These are phyloP conservation scores for Urocynchramus pylzowi DNA, from an alignment of 2,113 vertebrate genomes.

Conservation along the genomic window DNA sequence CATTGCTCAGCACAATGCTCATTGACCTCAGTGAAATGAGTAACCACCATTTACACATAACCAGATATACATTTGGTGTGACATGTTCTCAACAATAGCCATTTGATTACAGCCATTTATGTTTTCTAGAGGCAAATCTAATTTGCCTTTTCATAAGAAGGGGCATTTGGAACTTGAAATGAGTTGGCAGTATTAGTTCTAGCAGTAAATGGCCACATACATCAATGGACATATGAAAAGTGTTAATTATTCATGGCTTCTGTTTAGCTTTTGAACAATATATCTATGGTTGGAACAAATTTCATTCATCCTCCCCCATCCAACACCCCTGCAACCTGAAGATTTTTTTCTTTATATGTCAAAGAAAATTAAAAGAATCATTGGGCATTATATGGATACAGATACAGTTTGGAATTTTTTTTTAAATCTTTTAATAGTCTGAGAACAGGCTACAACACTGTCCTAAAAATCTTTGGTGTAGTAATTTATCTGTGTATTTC, in stretches of 20 bases:
- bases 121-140: not conserved
- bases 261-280: not conserved
- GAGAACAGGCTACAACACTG: rapidly evolving
- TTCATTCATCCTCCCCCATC: not conserved
- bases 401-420: not conserved
- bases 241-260: not conserved
- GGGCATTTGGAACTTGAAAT: not conserved
- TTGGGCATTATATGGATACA: not conserved
- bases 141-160: not conserved
- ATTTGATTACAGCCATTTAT: not conserved
- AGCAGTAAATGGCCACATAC: not conserved
- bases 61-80: not conserved
- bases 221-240: not conserved
- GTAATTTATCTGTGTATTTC: not conserved
- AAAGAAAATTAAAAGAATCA: not conserved
- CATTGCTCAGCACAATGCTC: not conserved
- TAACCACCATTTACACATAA: not conserved
- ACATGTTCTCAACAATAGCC: not conserved
- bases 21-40: not conserved
- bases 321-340: not conserved
- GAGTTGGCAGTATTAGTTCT: not conserved
- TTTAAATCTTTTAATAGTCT: not conserved
- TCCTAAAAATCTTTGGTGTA: not conserved
- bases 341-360: not conserved
- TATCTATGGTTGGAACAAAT: not conserved